Conservation (phyloP, 2,888 invertebrate genomes). For the Imbricaverruca yamaguchii region DNA sequence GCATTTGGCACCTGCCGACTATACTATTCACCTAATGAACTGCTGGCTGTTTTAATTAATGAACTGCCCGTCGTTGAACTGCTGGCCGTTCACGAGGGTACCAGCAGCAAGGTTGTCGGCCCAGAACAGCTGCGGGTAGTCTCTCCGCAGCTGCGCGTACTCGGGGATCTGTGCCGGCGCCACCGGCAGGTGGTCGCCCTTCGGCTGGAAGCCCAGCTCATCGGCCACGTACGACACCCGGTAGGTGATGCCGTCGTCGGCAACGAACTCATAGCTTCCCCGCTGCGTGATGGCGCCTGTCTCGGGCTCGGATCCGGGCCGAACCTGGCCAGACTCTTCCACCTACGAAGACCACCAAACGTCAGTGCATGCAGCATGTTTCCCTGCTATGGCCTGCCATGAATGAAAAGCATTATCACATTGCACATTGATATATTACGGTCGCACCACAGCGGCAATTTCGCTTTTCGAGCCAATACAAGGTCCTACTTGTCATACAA, state of each 20-base stretch:
- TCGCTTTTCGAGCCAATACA: too few species aligned
- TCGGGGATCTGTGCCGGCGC: slow-evolving; percentile 5
- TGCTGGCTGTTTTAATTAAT: not conserved
- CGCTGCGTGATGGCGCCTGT: not conserved
- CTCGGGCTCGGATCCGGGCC: not conserved
- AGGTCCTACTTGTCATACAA: too few species aligned
- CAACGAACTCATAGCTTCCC: not conserved
- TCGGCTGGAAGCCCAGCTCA: not conserved
- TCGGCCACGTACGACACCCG: not conserved
- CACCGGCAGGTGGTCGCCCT: not conserved
- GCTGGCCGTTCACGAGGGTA: not conserved
- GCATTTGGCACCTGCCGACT: too few species aligned
- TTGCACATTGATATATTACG: too few species aligned
- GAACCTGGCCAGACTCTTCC: not conserved
- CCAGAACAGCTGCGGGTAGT: slow-evolving; percentile 6
- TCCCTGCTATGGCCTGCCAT: too few species aligned
- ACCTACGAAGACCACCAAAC: not conserved
- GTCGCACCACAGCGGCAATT: too few species aligned
- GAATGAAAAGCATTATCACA: too few species aligned
- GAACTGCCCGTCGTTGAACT: not conserved
- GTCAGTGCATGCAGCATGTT: too few species aligned
- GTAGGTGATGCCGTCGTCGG: slow-evolving; percentile 2
- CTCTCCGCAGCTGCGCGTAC: not conserved
- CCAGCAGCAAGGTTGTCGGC: not conserved
- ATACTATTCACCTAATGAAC: too few species aligned